Conservation (phyloP, 2,888 invertebrate species). For the Andrena bicolor region DNA sequence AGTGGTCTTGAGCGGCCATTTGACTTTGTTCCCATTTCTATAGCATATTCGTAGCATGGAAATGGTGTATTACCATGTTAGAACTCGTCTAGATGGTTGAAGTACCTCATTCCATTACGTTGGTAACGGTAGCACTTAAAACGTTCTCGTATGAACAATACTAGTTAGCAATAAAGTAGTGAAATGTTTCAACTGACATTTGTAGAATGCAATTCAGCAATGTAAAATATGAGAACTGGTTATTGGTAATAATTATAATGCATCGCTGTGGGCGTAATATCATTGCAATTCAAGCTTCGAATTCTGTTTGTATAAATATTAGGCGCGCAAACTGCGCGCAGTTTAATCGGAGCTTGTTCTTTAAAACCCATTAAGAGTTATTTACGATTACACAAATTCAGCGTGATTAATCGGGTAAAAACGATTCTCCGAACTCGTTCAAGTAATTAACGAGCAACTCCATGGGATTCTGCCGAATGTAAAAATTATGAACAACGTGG, state of each 20-base stretch:
- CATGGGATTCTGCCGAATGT: background rate
- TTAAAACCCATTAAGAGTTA: constrained; percentile 42
- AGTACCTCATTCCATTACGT: constrained; percentile 26
- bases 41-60: constrained; percentile 1
- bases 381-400: constrained; percentile 41
- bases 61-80: constrained; percentile 15
- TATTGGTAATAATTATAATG: background rate
- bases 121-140: constrained; percentile 6
- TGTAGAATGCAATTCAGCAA: background rate
- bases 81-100: constrained; percentile 14
- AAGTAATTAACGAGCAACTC: constrained; percentile 21
- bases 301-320: background rate
- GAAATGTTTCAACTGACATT: background rate
- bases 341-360: constrained; percentile 19
- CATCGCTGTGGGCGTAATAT: background rate
- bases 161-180: background rate
- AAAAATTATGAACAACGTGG: constrained; percentile 1
- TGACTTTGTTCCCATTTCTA: background rate
- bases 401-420: constrained; percentile 36
- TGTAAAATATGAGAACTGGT: background rate
- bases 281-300: background rate
- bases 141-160: background rate
- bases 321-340: constrained; percentile 4
- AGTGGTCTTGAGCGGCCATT: background rate
- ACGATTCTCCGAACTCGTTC: constrained; percentile 15